Evolutionary conservation across 2,888 invertebrate species (phyloP).

Genomic region (Drosophila buzzatii): DNA sequence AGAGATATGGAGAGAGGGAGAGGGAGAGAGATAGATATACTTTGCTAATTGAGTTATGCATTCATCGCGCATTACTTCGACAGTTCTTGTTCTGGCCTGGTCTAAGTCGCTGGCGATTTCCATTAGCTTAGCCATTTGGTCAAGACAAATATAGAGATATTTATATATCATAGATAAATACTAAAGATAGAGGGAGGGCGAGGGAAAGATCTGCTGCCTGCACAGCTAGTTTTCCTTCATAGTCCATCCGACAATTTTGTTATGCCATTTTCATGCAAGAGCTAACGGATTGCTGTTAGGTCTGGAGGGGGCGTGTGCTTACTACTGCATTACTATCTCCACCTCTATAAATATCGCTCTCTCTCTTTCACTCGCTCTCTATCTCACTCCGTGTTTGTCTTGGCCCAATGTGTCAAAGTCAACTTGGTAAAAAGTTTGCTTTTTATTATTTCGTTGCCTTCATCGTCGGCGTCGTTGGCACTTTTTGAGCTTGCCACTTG

Average conservation of each 20-base stretch:
- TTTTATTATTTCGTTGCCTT: slow-evolving; percentile 73
- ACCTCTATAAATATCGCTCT: slow-evolving; percentile 1
- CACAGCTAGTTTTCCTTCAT: background rate
- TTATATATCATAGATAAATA: slow-evolving; percentile 1
- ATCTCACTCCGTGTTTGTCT: slow-evolving; percentile 57
- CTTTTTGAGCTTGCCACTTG: slow-evolving; percentile 65
- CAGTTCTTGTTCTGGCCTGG: slow-evolving; percentile 7
- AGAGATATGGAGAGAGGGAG: background rate
- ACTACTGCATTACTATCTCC: slow-evolving; percentile 18
- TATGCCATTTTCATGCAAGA: slow-evolving; percentile 63
- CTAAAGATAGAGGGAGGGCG: background rate
- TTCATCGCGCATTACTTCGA: background rate
- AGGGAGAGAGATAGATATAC: background rate
- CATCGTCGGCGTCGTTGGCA: slow-evolving; percentile 66
- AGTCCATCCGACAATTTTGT: slow-evolving; percentile 51
- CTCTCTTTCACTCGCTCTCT: background rate
- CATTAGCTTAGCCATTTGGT: slow-evolving; percentile 21
- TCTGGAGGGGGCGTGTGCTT: slow-evolving; percentile 15
- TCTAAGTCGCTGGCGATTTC: slow-evolving; percentile 34
- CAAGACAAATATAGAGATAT: slow-evolving; percentile 42
- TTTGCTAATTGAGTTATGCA: slow-evolving; percentile 1
- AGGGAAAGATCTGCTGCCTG: background rate
- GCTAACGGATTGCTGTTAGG: slow-evolving; percentile 30
- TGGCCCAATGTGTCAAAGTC: slow-evolving; percentile 78
- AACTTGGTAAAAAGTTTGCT: slow-evolving; percentile 76